Evolutionary conservation across 2,888 invertebrate genomes (phyloP).

Genomic region (Chalcis sispes): DNA sequence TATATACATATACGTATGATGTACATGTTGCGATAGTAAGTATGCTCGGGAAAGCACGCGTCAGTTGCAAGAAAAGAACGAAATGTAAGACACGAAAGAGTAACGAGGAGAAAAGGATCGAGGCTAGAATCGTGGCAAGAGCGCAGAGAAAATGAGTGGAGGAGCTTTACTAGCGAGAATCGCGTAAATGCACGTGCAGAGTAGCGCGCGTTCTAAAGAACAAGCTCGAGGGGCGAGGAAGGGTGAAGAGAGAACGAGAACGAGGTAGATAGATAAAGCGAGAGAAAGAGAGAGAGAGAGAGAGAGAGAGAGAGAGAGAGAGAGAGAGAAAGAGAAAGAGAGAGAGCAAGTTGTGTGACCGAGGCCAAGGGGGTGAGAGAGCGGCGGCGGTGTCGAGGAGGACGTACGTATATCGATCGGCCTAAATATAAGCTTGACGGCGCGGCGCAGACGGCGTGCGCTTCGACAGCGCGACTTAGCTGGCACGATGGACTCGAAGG

Average conservation of each 20-base stretch:
- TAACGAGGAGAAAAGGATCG: not conserved
- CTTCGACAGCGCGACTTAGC: not conserved
- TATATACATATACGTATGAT: no score
- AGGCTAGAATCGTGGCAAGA: not conserved
- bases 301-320: not conserved
- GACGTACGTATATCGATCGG: conserved; percentile 70
- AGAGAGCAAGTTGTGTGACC: conserved; percentile 1
- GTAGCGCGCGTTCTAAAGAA: conserved; percentile 3
- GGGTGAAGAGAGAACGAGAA: not conserved
- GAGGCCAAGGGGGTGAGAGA: not conserved
- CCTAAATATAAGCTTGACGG: conserved; percentile 70
- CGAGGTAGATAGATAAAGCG: not conserved
- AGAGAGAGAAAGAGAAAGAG: conserved; percentile 12
- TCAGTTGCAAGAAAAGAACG: no score
- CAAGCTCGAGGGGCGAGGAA: not conserved
- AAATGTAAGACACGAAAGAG: not conserved
- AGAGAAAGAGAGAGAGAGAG: conserved; percentile 8
- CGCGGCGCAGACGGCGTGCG: conserved; percentile 39
- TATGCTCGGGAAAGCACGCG: no score
- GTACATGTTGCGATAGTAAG: no score
- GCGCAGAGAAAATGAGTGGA: not conserved
- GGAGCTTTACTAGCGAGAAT: not conserved
- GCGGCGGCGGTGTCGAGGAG: conserved; percentile 40
- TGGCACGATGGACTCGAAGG: not conserved
- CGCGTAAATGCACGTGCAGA: not conserved